Evolutionary conservation across 1,140 invertebrate species (phyloP), one percentile per base, ranked within the genome.

Genomic region (Sminthurinus signatus): DNA sequence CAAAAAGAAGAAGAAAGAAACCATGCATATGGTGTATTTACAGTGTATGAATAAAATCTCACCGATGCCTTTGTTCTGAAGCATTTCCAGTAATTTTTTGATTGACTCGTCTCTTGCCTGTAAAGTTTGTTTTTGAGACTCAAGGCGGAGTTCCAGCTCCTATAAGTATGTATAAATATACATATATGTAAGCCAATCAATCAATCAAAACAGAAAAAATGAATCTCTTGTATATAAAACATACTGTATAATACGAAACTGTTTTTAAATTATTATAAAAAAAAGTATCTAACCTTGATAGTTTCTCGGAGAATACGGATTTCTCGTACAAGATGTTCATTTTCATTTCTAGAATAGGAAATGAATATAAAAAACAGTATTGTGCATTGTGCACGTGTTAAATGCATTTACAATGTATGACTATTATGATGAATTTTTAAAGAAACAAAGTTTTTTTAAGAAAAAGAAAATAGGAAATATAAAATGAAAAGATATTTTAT

Each of bases 71-170:
- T 97, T 96, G 76, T 88, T 93, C 78, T 98, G 93, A 51, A 98
- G 83, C 93, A 98, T 97, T 82, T 98, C 95, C 73, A 98, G 82
- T 70, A 98, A 83, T 80, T 97, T 98, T 82, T 97, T 98, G 74
- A 98, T 97, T 78, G 93, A 96, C 75, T 97, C 95, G 79, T 98
- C 95, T 68, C 95, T 83, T 39, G 94, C 91, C 74, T 88, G 86
- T 61, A 98, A 79, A 25, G 95, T 98, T 80, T 98, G 93, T 79
- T 97, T 97, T 79, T 98, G 95, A 8, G 94, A 96, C 79, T 98
- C 94, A 75, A 98, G 94, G 73, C 94, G 85, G 72, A 96, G 80
- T 80, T 98, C 95, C 76, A 97, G 79, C 81, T 96, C 91, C 88
- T 91, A 80, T 60, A 48, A 58, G 31, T 32, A n/a, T n/a, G n/a